phyloP scores from a whole-genome alignment of 2,113 vertebrate genomes.

The Glareola pratincola region DNA sequence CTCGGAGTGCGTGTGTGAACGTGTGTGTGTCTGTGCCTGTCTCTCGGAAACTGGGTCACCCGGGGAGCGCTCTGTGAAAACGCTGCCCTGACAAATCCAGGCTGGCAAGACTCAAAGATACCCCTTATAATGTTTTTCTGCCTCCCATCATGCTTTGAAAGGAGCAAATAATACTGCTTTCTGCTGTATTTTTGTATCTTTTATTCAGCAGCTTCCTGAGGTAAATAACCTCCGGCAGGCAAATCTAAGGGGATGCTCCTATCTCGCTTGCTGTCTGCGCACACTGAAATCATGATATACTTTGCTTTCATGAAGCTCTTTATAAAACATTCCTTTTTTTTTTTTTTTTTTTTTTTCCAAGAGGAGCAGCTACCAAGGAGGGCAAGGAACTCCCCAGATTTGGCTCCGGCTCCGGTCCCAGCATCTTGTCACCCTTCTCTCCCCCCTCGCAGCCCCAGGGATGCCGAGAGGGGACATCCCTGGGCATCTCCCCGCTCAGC shows the following conservation, averaged over 20 bases:
- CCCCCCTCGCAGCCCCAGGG: background rate
- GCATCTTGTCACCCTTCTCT: background rate
- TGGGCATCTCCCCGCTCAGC: rapidly evolving
- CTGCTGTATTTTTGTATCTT: slow-evolving; percentile 22
- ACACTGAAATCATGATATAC: background rate
- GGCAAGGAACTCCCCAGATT: background rate
- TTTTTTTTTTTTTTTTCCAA: background rate
- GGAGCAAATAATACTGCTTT: background rate
- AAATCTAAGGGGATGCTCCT: slow-evolving; percentile 44
- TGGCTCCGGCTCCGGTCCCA: background rate
- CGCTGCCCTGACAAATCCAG: slow-evolving; percentile 40
- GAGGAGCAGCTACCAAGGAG: background rate
- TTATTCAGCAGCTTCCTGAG: slow-evolving; percentile 54
- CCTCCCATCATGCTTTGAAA: slow-evolving; percentile 39
- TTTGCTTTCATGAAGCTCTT: slow-evolving; percentile 38
- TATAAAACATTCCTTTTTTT: background rate
- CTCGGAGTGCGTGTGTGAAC: background rate
- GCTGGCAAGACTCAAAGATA: background rate
- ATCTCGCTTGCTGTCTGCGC: background rate
- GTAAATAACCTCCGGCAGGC: slow-evolving; percentile 55
- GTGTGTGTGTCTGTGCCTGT: background rate
- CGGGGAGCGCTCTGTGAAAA: slow-evolving; percentile 13
- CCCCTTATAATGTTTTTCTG: background rate
- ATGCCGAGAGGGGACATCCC: background rate
- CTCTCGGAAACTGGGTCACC: slow-evolving; percentile 71